phyloP scores from a whole-genome alignment of 1,140 invertebrate species.

The Nixonia krombeini region DNA sequence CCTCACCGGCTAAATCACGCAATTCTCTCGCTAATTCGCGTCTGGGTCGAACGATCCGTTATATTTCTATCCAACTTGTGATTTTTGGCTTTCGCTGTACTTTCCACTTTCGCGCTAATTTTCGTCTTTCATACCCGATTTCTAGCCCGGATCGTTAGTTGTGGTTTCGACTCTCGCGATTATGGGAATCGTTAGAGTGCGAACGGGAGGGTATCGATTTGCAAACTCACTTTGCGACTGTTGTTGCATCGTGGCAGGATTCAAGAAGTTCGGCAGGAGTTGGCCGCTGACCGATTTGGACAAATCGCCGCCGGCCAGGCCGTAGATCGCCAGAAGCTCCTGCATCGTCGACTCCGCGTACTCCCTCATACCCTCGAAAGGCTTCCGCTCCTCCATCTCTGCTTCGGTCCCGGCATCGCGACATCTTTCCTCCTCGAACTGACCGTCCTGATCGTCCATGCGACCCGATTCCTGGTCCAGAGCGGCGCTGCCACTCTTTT shows the following conservation, averaged over 20 bases:
- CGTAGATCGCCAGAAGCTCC: slow-evolving; percentile 76
- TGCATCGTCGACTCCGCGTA: slow-evolving; percentile 78
- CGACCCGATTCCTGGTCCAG: slow-evolving; percentile 56
- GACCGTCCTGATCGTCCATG: slow-evolving; percentile 57
- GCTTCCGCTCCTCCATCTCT: slow-evolving; percentile 58
- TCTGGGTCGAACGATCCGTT: no score
- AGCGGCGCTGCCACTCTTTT: slow-evolving; percentile 61
- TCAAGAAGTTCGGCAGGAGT: slow-evolving; percentile 66
- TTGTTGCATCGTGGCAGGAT: slow-evolving; percentile 59
- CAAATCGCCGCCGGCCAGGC: slow-evolving; percentile 70
- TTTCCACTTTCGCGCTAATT: no score
- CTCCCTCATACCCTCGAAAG: slow-evolving; percentile 72
- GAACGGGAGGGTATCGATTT: no score
- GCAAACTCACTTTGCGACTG: slow-evolving; percentile 55
- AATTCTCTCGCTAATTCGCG: no score
- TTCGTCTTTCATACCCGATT: no score
- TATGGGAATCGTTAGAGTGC: no score
- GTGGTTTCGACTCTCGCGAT: no score
- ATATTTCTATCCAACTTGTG: no score
- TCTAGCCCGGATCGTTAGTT: no score
- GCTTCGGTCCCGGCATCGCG: slow-evolving; percentile 50
- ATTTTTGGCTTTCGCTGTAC: no score
- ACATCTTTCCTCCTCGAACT: slow-evolving; percentile 59
- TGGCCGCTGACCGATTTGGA: slow-evolving; percentile 69
- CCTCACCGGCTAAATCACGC: no score